A percentile compares a stretch with the other conserved stretches of the same genome.
These are phyloP conservation scores for Sycophaga agraensis DNA, from an alignment of 1,140 invertebrate species.

Conservation along the genomic window DNA sequence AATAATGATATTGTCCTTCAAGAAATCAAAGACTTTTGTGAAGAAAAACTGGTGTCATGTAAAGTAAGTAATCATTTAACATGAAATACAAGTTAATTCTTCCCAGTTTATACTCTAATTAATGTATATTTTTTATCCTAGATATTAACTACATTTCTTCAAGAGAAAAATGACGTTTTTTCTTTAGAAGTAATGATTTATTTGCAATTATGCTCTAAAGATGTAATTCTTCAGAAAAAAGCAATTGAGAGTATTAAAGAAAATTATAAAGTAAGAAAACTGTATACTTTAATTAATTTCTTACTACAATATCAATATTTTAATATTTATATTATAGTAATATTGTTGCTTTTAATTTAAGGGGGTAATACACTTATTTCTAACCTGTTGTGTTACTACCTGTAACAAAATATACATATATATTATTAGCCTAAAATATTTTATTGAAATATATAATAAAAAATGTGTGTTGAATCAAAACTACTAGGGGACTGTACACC, in stretches of 20 bases:
- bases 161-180: conserved; percentile 33
- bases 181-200: conserved; percentile 42
- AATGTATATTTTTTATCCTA: conserved; percentile 26
- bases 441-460: too few species aligned
- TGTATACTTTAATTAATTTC: conserved; percentile 3
- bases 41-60: too few species aligned
- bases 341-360: conserved; percentile 2
- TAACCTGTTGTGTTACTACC: too few species aligned
- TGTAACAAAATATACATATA: too few species aligned
- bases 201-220: conserved; percentile 42
- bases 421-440: too few species aligned
- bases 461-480: too few species aligned
- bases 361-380: too few species aligned
- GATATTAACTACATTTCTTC: conserved; percentile 44
- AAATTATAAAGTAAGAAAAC: conserved; percentile 38
- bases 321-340: not conserved
- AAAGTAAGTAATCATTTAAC: too few species aligned
- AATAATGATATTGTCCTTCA: conserved; percentile 32
- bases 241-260: conserved; percentile 45
- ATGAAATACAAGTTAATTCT: conserved; percentile 33
- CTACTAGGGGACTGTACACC: too few species aligned
- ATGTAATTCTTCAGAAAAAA: conserved; percentile 40
- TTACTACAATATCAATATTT: not conserved
- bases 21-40: conserved; percentile 47
- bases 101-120: conserved; percentile 8